Evolutionary conservation across 2,888 invertebrate genomes (phyloP), one percentile per base, ranked within the genome.

Genomic region (Noctua pronuba): DNA sequence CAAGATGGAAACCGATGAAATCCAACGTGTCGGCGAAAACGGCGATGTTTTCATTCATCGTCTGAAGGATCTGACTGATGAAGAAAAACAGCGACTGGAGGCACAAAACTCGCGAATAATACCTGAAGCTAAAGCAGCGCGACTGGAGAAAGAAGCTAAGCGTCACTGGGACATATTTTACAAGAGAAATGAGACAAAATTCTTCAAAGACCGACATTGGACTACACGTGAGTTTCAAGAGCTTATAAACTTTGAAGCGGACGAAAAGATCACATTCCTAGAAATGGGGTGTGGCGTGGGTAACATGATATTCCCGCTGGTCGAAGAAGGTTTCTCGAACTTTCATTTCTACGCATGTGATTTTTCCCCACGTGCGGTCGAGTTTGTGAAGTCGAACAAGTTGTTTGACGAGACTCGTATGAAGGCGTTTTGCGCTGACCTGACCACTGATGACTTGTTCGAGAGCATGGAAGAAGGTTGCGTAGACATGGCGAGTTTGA

Each of bases 261-360:
- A 94, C 5, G 95, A 97, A 77, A 97, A 97, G 74, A 97, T 98
- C 90, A 93, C 95, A 21, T 96, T 98, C 72, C 95, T 99, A 35
- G 99, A 99, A 95, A 97, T 99, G 11, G 99, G 99, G 0, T 99
- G 99, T 93, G 99, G 99, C 6, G 99, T 99, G 16, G 99, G 99
- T 0, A 99, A 99, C 95, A 98, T 99, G 93, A 97, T 99, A 68
- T 99, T 98, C 94, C 99, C 99, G 0, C 94, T 99, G 70, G 94
- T 99, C 0, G 98, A 98, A 91, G 99, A 98, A 90, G 97, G 98
- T 1, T 97, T 97, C 74, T 91, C 94, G 0, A 95, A 96, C 86
- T 97, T 97, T 85, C 97, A 98, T 87, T 98, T 98, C 92, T 98
- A 98, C 94, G 99, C 99, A 0, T 99, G 99, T 94, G 99, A 99